Evolutionary conservation across 2,888 invertebrate genomes (phyloP).

Genomic region (Platycheirus rosarum): DNA sequence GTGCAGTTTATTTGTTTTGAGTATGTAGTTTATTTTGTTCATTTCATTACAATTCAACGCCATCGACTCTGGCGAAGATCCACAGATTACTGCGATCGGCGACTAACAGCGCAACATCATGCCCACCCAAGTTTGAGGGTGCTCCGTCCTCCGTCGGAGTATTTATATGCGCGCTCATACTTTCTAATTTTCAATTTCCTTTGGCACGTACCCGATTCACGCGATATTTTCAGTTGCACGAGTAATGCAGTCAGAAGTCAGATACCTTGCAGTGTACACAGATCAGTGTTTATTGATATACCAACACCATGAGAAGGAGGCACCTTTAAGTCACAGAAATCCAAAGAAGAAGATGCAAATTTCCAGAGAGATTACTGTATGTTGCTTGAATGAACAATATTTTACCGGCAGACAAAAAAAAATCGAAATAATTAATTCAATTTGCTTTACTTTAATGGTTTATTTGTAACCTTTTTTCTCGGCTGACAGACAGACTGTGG

Average conservation of each 20-base stretch:
- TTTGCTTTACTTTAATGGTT: constrained; percentile 11
- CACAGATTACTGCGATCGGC: background rate
- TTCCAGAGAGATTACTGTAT: constrained; percentile 8
- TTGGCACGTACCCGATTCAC: constrained; percentile 33
- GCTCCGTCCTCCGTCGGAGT: constrained; percentile 13
- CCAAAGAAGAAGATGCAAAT: constrained; percentile 17
- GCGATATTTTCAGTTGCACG: constrained; percentile 14
- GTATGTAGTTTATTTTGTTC: no score
- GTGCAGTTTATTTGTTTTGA: no score
- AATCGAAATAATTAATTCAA: constrained; percentile 34
- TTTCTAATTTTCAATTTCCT: constrained; percentile 65
- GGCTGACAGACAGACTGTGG: constrained; percentile 11
- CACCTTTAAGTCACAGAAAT: constrained; percentile 18
- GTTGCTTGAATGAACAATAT: background rate
- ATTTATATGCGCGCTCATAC: constrained; percentile 33
- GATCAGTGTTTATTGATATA: constrained; percentile 39
- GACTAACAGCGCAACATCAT: background rate
- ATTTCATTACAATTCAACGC: no score
- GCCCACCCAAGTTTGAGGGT: constrained; percentile 25
- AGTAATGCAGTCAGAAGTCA: background rate
- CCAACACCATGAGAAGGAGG: background rate
- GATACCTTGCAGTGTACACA: background rate
- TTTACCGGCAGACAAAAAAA: constrained; percentile 10
- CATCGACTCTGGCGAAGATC: no score
- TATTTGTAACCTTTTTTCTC: background rate